Percentiles rank a stretch among this genome's conserved stretches.
phyloP scores from a whole-genome alignment of 1,140 invertebrate species.

The Cherax destructor region DNA sequence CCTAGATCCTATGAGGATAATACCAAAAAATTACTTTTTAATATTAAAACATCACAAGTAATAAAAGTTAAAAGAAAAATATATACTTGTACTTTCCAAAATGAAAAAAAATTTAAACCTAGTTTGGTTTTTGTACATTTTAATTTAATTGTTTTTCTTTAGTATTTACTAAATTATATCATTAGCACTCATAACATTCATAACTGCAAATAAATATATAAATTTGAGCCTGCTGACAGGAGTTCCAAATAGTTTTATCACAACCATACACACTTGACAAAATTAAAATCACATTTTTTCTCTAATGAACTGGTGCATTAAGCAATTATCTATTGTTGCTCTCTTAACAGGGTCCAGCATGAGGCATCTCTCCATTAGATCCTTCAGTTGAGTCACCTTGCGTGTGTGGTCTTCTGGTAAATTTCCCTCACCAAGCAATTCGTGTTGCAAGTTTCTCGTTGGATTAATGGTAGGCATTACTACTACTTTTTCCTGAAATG shows the following conservation, averaged over 20 bases:
- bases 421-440: slow-evolving; percentile 91
- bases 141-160: neutral
- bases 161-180: too few species aligned
- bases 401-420: slow-evolving; percentile 91
- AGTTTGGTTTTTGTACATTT: neutral
- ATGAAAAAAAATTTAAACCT: neutral
- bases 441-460: slow-evolving; percentile 88
- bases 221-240: neutral
- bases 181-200: neutral
- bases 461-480: slow-evolving; percentile 94
- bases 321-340: slow-evolving; percentile 87
- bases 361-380: slow-evolving; percentile 94
- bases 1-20: neutral
- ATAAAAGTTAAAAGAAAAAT: neutral
- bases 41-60: neutral
- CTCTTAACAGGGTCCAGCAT: slow-evolving; percentile 95
- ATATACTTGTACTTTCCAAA: too few species aligned
- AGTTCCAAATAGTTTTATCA: neutral
- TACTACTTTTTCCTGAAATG: slow-evolving; percentile 94
- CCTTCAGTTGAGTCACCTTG: slow-evolving; percentile 93
- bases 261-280: slow-evolving; percentile 6
- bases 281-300: slow-evolving; percentile 84
- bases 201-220: neutral
- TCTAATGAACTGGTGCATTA: slow-evolving; percentile 97
- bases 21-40: neutral